Evolutionary conservation across 1,140 invertebrate genomes (phyloP).

Genomic region (Orius insidiosus): DNA sequence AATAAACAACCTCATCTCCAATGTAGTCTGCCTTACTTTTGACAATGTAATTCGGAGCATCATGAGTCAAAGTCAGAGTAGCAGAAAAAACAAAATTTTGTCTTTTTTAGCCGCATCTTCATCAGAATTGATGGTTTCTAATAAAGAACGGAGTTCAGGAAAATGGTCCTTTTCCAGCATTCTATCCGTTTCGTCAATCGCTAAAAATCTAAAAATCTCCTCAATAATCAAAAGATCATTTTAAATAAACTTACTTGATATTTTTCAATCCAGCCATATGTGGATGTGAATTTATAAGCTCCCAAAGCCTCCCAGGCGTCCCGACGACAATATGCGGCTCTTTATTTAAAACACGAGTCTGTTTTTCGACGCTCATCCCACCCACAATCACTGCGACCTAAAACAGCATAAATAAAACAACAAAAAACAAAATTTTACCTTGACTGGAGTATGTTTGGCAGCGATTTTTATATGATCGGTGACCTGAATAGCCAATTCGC

Average conservation of each 20-base stretch:
- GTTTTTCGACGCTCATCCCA: conserved; percentile 79
- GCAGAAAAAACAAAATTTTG: conserved; percentile 98
- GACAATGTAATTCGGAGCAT: conserved; percentile 60
- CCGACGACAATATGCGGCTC: conserved; percentile 84
- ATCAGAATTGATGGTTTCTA: conserved; percentile 63
- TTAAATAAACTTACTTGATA: conserved; percentile 14
- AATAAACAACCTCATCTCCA: no score
- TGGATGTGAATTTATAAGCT: conserved; percentile 63
- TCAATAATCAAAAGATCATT: neutral
- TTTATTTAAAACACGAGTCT: conserved; percentile 64
- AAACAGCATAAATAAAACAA: no score
- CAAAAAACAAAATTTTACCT: conserved; percentile 26
- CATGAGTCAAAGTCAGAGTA: conserved; percentile 70
- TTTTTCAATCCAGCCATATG: conserved; percentile 27
- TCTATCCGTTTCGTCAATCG: conserved; percentile 95
- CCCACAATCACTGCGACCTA: conserved; percentile 39
- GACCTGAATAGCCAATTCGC: conserved; percentile 89
- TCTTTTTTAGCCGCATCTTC: conserved; percentile 24
- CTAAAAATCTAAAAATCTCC: conserved; percentile 48
- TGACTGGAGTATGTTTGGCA: conserved; percentile 64
- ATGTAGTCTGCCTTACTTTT: conserved; percentile 29
- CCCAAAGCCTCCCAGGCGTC: conserved; percentile 91
- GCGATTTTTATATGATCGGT: conserved; percentile 63
- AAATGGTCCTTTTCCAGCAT: conserved; percentile 97
- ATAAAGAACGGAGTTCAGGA: conserved; percentile 67